phyloP scores from a whole-genome alignment of 2,888 invertebrate species.

The Drosophila phalerata region DNA sequence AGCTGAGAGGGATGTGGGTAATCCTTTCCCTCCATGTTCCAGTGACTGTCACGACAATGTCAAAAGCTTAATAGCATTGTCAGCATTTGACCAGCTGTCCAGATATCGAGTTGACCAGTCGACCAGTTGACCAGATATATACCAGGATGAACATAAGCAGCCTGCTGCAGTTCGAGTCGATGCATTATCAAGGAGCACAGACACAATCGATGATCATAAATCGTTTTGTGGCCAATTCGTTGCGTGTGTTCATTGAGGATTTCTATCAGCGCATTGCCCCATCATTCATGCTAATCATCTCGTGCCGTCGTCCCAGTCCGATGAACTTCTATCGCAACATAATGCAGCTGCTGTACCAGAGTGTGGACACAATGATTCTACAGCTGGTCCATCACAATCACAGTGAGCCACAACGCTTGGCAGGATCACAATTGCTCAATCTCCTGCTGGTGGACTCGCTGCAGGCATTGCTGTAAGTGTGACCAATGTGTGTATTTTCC shows the following conservation, averaged over 20 bases:
- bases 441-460: constrained; percentile 69
- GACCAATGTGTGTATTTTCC: no score
- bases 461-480: constrained; percentile 68
- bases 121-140: not conserved
- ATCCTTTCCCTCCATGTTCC: no score
- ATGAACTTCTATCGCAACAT: constrained; percentile 65
- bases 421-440: constrained; percentile 48
- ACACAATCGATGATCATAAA: constrained; percentile 60
- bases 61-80: not conserved
- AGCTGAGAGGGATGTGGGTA: constrained; percentile 4
- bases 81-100: constrained; percentile 1
- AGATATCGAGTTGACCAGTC: not conserved
- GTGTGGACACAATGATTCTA: constrained; percentile 62
- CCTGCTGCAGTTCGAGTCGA: constrained; percentile 58
- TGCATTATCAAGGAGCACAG: constrained; percentile 55
- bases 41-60: no score
- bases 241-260: constrained; percentile 65
- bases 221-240: constrained; percentile 61
- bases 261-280: constrained; percentile 65
- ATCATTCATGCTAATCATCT: constrained; percentile 65
- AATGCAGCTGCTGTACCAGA: constrained; percentile 61
- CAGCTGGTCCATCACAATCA: constrained; percentile 60
- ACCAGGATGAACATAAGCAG: constrained; percentile 43
- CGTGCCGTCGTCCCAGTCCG: constrained; percentile 60
- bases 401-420: constrained; percentile 37